phyloP scores from a whole-genome alignment of 2,888 invertebrate genomes.

The Eupithecia centaureata region DNA sequence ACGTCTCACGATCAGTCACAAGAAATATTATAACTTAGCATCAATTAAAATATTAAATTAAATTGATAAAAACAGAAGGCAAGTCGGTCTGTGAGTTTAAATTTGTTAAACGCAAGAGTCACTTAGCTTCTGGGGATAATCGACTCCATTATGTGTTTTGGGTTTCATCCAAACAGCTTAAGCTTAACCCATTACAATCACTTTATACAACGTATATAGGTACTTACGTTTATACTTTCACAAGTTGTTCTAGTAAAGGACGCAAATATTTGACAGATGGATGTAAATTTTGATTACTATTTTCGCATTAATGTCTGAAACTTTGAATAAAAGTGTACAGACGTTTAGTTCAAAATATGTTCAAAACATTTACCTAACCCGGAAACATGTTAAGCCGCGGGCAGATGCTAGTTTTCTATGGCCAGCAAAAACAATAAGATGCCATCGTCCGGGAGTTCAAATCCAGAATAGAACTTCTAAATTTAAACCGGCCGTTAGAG shows the following conservation, averaged over 20 bases:
- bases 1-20: conserved; percentile 18
- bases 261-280: too few relatives aligned
- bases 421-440: conserved; percentile 75
- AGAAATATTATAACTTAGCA: conserved; percentile 18
- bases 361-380: too few relatives aligned
- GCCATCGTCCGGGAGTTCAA: conserved; percentile 78
- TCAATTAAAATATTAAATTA: conserved; percentile 23
- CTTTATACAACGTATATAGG: neutral
- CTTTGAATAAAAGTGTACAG: neutral
- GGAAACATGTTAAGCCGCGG: too few relatives aligned
- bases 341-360: neutral
- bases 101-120: neutral
- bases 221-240: too few relatives aligned
- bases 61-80: neutral
- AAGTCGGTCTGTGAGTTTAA: neutral
- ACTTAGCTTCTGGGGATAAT: neutral
- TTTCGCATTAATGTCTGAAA: too few relatives aligned
- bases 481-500: conserved; percentile 76
- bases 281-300: too few relatives aligned
- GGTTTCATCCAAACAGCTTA: neutral
- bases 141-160: conserved; percentile 1
- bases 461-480: conserved; percentile 81
- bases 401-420: conserved; percentile 43
- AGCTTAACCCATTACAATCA: conserved; percentile 18
- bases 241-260: too few relatives aligned